Base-by-base conservation (phyloP, 23 tunicate genomes). In the Styela clava region DNA sequence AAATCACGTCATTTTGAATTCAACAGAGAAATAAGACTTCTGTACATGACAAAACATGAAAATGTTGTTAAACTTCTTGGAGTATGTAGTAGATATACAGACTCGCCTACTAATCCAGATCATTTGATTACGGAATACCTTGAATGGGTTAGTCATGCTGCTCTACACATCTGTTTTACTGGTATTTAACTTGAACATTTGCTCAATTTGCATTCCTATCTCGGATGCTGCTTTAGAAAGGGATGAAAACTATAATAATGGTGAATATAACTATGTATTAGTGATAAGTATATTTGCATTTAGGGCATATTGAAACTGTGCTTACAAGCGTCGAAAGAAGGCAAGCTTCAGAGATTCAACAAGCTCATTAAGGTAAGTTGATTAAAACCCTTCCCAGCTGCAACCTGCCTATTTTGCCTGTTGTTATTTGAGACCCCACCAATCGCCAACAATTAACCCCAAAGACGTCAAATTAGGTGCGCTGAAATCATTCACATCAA, bases 261-360 rank as follows among this genome's bases (percentile, higher is more conserved):
- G n/a, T n/a, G n/a, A n/a, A n/a, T n/a, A n/a, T n/a, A n/a, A n/a
- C n/a, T n/a, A n/a, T n/a, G n/a, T n/a, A n/a, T n/a, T n/a, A n/a
- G n/a, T n/a, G n/a, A 65, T 25, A 5, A 65, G 16, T 27, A 26
- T 25, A 65, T 65, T 26, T 26, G 9, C 16, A 64, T 81, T 80
- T 74, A 93, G 98, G 98, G 98, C 29, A 93, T 88, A 31, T 85
- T 93, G 52, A 93, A 93, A 69, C 78, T 93, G 35, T 93, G 98
- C 81, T 83, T 93, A 5, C 78, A 84, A 69, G 98, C 98, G 16
- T 87, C 93, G 23, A 78, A 73, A 69, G 84, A 85, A 56, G 88
- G 86, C 44, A 81, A 68, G 31, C 77, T 93, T 18, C 84, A 87
- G 18, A 88, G 86, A 69, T 84, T 93, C 34, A 84, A 81, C 24